Evolutionary conservation across 2,888 invertebrate genomes (phyloP), one percentile per base, ranked within the genome.

Genomic region (Mythimna loreyi): DNA sequence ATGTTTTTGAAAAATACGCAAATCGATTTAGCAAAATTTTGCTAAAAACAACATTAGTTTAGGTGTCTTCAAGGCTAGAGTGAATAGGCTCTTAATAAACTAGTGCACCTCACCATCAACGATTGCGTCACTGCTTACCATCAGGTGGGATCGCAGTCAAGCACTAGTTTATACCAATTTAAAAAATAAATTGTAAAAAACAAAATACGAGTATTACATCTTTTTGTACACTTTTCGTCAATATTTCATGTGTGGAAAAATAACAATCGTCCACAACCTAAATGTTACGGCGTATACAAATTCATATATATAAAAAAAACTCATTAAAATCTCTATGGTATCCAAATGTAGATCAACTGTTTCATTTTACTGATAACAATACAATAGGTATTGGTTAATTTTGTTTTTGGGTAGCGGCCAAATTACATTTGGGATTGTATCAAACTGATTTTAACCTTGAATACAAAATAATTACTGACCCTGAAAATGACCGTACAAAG

Each of bases 401-500:
- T 76, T 36, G 63, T 55, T 23, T 65, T 75, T 85, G 86, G 78
- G 49, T 67, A 57, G 55, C 52, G 30, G 69, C 85, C 81, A 85
- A n/a, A 80, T 59, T 52, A 70, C 56, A 55, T 11, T 79, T 84
- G 75, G 80, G 66, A 72, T 59, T 70, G 70, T 72, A 61, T 80
- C 79, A 77, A 71, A 74, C 30, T 55, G 23, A 49, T 9, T 59
- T 30, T 33, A 65, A 60, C 80, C 75, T 78, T 80, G 84, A 59
- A 58, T 61, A 58, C 30, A 49, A 57, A 60, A 70, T 40, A 66
- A 73, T 55, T 47, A 74, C 53, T 11, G 75, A 49, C 47, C 47
- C 25, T 75, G 75, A 67, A 40, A 74, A 65, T 72, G 23, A 45
- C 62, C 36, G 28, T 16, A 36, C 40, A 28, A 21, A 59, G 47